Conservation (phyloP, 2,888 invertebrate species). For the Deilephila porcellus region DNA sequence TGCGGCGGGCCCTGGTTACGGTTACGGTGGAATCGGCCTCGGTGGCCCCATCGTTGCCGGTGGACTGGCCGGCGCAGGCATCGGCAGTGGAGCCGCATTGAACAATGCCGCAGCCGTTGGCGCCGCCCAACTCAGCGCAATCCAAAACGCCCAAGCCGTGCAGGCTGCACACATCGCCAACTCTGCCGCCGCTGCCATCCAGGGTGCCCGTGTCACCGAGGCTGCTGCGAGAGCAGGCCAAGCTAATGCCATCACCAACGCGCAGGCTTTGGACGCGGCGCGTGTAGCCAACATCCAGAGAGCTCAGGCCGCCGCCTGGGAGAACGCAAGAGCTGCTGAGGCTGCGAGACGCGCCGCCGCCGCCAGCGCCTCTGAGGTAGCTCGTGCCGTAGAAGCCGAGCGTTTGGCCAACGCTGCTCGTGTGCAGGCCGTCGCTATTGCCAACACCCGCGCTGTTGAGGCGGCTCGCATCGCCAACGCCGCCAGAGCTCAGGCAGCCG, state of each 20-base stretch:
- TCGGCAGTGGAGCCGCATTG: conserved; percentile 64
- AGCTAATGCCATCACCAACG: conserved; percentile 74
- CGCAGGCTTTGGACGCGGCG: conserved; percentile 74
- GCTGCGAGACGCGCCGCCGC: conserved; percentile 73
- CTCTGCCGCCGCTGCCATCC: conserved; percentile 76
- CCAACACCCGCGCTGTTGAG: conserved; percentile 75
- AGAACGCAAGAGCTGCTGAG: conserved; percentile 74
- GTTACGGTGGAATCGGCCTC: conserved; percentile 37
- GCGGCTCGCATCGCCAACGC: conserved; percentile 76
- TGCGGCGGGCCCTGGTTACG: conserved; percentile 43
- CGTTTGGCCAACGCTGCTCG: conserved; percentile 76
- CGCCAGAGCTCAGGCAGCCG: conserved; percentile 60
- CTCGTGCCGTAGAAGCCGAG: conserved; percentile 67
- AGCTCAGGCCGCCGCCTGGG: conserved; percentile 77
- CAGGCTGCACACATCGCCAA: conserved; percentile 75
- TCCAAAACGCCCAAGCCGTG: conserved; percentile 78
- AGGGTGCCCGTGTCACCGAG: conserved; percentile 74
- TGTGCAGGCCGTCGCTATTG: conserved; percentile 74
- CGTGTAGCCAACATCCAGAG: conserved; percentile 75
- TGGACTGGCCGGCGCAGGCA: conserved; percentile 38
- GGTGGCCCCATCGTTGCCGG: conserved; percentile 38
- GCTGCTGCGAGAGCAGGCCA: conserved; percentile 75
- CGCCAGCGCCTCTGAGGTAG: conserved; percentile 62
- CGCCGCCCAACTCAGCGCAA: conserved; percentile 76
- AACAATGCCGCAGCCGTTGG: conserved; percentile 75